Evolutionary conservation across 1,140 invertebrate species (phyloP), one percentile per base, ranked within the genome.

Genomic region (Lerema accius): DNA sequence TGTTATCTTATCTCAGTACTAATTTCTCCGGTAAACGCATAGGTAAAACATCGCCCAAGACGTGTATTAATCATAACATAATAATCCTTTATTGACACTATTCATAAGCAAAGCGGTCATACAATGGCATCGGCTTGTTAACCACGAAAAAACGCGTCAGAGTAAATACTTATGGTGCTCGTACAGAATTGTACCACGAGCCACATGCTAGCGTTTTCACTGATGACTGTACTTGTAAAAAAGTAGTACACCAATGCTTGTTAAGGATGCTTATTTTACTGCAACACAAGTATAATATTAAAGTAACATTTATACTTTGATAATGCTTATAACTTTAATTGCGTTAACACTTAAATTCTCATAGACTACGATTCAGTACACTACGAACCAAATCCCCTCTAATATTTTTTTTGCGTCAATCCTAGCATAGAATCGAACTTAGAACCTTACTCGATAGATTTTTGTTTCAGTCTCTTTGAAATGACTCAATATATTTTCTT

Each of bases 91-190:
- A 83, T 88, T 86, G 80, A 86, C 82, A 81, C 67, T 84, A 86
- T 80, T 81, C 85, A 84, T 82, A 83, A 76, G 69, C 73, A 69
- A 83, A 76, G 69, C 74, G 70, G 58, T 35, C 63, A 73, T 68
- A 87, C 86, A 84, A 86, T 89, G 75, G 69, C 70, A 71, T 76
- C 67, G 78, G 65, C 75, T 89, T 84, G 86, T 88, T 88, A 86
- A 77, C 71, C 67, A 75, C 71, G 85, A 89, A 89, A 71, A 85
- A 88, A 88, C 78, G 74, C 83, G 86, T 87, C 80, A 89, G 78
- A 75, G 76, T 82, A 87, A 87, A 89, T 74, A 86, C 67, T 74
- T 39, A 69, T 65, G 58, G 63, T 71, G 70, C 65, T 63, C 73
- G 71, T 71, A 74, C 73, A 77, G 74, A 76, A 67, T 71, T 56